phyloP scores from a whole-genome alignment of 1,140 invertebrate species.

The Gonioctena quinquepunctata region DNA sequence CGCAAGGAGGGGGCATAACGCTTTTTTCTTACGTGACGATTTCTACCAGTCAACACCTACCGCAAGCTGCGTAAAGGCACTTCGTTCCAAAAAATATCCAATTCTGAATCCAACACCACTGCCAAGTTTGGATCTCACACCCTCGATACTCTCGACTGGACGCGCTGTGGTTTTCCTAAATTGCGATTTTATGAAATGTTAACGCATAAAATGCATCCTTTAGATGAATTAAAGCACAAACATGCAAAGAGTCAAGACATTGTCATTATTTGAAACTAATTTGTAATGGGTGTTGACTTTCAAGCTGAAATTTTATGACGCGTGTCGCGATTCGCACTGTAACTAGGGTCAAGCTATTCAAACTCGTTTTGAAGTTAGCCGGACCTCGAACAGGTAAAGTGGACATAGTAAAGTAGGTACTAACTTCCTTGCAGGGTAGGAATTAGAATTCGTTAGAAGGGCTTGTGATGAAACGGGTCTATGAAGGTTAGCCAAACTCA shows the following conservation, averaged over 20 bases:
- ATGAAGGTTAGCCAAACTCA: too few species aligned
- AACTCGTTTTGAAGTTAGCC: not conserved
- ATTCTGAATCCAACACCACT: too few species aligned
- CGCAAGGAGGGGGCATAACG: too few species aligned
- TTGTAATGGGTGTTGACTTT: constrained; percentile 1
- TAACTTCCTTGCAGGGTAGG: too few species aligned
- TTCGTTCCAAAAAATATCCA: too few species aligned
- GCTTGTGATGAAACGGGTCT: too few species aligned
- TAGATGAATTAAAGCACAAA: too few species aligned
- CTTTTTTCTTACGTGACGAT: too few species aligned
- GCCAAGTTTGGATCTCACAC: not conserved
- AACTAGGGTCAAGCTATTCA: constrained; percentile 2
- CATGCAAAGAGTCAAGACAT: not conserved
- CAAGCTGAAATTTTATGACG: not conserved
- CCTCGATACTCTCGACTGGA: not conserved
- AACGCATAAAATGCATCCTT: not conserved
- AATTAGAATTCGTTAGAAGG: too few species aligned
- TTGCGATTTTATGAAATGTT: not conserved
- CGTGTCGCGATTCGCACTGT: constrained; percentile 3
- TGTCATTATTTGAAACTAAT: not conserved
- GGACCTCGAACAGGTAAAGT: constrained; percentile 1
- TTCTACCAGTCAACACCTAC: too few species aligned
- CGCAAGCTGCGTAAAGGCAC: too few species aligned
- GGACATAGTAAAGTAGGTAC: constrained; percentile 1
- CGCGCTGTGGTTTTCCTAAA: not conserved